A percentile compares a stretch with the other conserved stretches of the same genome.
phyloP scores from a whole-genome alignment of 2,797 vertebrate species.

The Cyprinella venusta region DNA sequence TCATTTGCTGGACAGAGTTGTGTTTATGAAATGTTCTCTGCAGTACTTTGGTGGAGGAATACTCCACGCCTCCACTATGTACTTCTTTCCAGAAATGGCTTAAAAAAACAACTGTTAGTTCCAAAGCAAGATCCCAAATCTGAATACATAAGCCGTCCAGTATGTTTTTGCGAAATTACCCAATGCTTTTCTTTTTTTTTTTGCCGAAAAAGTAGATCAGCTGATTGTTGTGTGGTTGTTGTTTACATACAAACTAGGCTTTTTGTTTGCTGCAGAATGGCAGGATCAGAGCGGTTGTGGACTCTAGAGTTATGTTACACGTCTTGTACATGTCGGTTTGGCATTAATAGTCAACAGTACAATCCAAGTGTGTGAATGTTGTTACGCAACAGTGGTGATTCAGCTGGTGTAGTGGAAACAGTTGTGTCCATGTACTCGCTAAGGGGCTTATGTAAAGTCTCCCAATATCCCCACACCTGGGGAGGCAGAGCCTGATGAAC shows the following conservation, averaged over 20 bases:
- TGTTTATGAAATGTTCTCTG: conserved; percentile 30
- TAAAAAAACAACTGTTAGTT: conserved; percentile 14
- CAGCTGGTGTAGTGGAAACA: conserved; percentile 52
- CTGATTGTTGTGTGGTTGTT: conserved; percentile 7
- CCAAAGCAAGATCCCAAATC: conserved; percentile 32
- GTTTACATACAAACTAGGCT: neutral
- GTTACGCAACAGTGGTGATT: conserved; percentile 56
- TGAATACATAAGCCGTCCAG: neutral
- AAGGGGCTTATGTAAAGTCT: conserved; percentile 55
- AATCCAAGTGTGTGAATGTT: conserved; percentile 28
- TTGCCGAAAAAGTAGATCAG: conserved; percentile 5
- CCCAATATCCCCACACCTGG: conserved; percentile 44
- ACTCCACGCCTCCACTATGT: conserved; percentile 14
- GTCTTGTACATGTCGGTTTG: neutral
- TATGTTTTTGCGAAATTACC: conserved; percentile 18
- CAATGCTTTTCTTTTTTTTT: neutral
- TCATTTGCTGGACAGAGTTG: conserved; percentile 32
- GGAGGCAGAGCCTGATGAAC: conserved; percentile 15
- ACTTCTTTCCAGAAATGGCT: neutral
- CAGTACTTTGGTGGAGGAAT: conserved; percentile 13
- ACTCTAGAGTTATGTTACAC: neutral
- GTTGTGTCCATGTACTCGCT: conserved; percentile 39
- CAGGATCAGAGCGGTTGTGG: neutral
- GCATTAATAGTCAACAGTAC: neutral
- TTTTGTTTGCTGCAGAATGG: neutral